Conservation (phyloP, 2,797 vertebrate genomes). For the Melanotaenia nigrans region DNA sequence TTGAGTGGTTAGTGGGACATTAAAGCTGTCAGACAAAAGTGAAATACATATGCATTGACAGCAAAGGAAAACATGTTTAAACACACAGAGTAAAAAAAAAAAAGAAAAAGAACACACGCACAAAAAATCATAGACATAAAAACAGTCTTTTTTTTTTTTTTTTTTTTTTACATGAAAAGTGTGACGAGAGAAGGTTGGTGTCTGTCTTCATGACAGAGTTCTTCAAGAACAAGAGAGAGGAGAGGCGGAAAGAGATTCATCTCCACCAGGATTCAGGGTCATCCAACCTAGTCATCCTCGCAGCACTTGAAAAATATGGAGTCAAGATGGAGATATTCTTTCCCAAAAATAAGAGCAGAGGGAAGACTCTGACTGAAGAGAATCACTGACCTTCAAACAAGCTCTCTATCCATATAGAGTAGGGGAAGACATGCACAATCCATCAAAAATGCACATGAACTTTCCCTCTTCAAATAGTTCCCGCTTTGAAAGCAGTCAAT, state of each 20-base stretch:
- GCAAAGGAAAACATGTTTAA: constrained; percentile 28
- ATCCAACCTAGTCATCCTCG: constrained; percentile 77
- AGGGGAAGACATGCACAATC: constrained; percentile 81
- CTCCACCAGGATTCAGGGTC: constrained; percentile 74
- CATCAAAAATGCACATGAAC: constrained; percentile 86
- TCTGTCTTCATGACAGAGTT: constrained; percentile 70
- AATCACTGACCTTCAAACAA: constrained; percentile 85
- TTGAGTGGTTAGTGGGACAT: background rate
- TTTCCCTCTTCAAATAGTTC: constrained; percentile 84
- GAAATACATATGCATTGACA: constrained; percentile 7
- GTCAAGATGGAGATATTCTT: constrained; percentile 71
- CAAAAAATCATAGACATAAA: constrained; percentile 50
- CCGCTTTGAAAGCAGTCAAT: constrained; percentile 81
- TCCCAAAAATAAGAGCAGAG: constrained; percentile 61
- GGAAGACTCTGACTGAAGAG: constrained; percentile 77
- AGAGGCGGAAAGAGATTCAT: constrained; percentile 72
- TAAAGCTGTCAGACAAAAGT: constrained; percentile 1
- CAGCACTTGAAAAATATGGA: constrained; percentile 77
- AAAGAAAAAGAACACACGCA: background rate
- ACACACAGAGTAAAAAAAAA: constrained; percentile 14
- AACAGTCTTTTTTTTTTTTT: constrained; percentile 19
- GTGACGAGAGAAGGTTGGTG: constrained; percentile 58
- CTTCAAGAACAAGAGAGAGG: constrained; percentile 47
- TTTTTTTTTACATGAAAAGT: constrained; percentile 65
- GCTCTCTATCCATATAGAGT: constrained; percentile 83